Percentiles rank a stretch among this genome's conserved stretches.
Conservation (phyloP, 2,113 vertebrate genomes). For the Microcebus ravelobensis region DNA sequence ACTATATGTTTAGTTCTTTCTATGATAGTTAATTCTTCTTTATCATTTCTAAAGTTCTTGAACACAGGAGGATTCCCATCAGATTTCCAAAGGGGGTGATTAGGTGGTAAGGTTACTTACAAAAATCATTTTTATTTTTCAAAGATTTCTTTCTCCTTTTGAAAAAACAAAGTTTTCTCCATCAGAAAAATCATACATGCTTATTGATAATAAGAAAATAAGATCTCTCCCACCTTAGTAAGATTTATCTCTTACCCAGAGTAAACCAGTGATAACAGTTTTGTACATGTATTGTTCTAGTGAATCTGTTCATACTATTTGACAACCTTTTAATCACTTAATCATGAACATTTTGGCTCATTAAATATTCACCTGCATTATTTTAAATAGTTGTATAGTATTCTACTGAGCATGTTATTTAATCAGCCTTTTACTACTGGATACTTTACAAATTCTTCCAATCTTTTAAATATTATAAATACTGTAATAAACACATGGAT, state of each 20-base stretch:
- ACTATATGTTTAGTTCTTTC: neutral
- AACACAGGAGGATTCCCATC: neutral
- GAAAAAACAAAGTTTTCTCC: neutral
- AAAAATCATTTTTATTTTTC: neutral
- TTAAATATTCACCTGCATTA: conserved; percentile 24
- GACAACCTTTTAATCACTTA: neutral
- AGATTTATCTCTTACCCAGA: neutral
- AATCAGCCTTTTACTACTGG: conserved; percentile 15
- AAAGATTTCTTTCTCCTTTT: neutral
- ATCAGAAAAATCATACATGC: neutral
- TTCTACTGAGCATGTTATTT: neutral
- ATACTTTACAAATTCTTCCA: neutral
- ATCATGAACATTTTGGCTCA: conserved; percentile 11
- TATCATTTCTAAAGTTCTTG: neutral
- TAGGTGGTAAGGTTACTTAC: neutral
- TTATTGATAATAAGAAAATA: conserved; percentile 27
- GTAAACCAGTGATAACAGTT: neutral
- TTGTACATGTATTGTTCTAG: neutral
- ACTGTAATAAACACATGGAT: conserved; percentile 32
- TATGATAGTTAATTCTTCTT: neutral
- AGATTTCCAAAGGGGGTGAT: neutral
- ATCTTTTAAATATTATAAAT: neutral
- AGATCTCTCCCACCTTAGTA: neutral
- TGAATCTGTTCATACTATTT: neutral
- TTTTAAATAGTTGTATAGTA: neutral